A percentile compares a stretch with the other conserved stretches of the same genome.
These are phyloP conservation scores for Procambarus virginalis DNA, from an alignment of 1,140 invertebrate genomes.

Conservation along the genomic window DNA sequence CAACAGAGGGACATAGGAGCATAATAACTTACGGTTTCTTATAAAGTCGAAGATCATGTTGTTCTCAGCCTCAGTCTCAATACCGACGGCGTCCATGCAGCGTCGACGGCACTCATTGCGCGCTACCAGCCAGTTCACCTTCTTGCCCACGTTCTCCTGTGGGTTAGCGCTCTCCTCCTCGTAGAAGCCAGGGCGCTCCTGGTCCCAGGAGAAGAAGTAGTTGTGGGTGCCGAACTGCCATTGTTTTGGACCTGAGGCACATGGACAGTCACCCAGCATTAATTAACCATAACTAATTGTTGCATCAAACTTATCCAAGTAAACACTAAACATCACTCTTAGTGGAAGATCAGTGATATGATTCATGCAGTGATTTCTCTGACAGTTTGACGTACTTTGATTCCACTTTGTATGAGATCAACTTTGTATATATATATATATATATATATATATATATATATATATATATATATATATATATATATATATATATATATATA, in stretches of 20 bases:
- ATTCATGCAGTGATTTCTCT: no score
- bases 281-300: no score
- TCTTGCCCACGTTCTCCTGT: conserved; percentile 78
- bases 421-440: no score
- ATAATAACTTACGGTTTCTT: conserved; percentile 81
- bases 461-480: no score
- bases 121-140: conserved; percentile 91
- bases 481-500: no score
- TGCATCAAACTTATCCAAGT: no score
- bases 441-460: no score
- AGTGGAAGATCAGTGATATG: no score
- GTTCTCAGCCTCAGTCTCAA: conserved; percentile 92
- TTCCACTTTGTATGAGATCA: no score
- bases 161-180: conserved; percentile 40
- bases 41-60: conserved; percentile 90
- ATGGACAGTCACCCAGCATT: background rate
- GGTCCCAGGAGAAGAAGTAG: conserved; percentile 91
- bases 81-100: conserved; percentile 92
- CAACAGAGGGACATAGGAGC: no score
- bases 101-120: conserved; percentile 92
- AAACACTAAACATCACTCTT: no score
- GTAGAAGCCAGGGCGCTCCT: conserved; percentile 76
- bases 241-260: conserved; percentile 88
- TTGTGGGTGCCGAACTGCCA: conserved; percentile 90
- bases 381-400: no score